Base-by-base conservation (phyloP, 1,140 invertebrate species). In the Drosophila sp. region DNA sequence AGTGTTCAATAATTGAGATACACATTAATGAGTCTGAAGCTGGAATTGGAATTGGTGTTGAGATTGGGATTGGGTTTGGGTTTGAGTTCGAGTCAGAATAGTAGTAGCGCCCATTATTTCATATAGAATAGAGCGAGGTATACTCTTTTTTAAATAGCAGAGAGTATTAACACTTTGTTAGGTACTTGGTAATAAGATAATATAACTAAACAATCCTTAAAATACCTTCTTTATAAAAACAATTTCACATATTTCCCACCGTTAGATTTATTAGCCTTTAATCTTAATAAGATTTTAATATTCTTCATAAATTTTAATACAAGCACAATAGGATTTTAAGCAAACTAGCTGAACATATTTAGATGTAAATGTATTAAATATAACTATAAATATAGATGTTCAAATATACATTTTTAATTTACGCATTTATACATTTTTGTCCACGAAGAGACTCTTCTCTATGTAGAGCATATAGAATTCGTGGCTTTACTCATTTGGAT, bases 1-100 rank as follows among this genome's bases (percentile, higher is more conserved):
- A 87, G 83, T 87, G 83, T 87, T 87, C 83, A 73, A 87, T 87
- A 87, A 87, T 87, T 87, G 83, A 87, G 83, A 87, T 87, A 89
- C 83, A 87, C 83, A 80, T 87, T 87, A 87, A 87, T 87, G 83
- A 87, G 83, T 62, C 54, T 53, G 50, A 38, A 21, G 58, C 4
- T 50, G 73, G 51, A 65, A 65, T 14, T 21, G 41, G 9, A 43
- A 36, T 50, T 14, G 21, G 7, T 8, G 32, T 29, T 36, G 36
- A n/a, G 25, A 7, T 40, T 25, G 43, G 14, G 25, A 7, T 40
- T 25, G 43, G 41, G 21, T 7, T 46, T 53, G 64, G 45, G 25
- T 14, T 64, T 61, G 65, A 53, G 32, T 18, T 38, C 29, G 53
- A 78, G 41, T 70, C 78, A 78, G 76, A 87, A 89, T 89, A 36